Evolutionary conservation across 2,888 invertebrate genomes (phyloP), one percentile per base, ranked within the genome.

Genomic region (Phymatocera aterrima): DNA sequence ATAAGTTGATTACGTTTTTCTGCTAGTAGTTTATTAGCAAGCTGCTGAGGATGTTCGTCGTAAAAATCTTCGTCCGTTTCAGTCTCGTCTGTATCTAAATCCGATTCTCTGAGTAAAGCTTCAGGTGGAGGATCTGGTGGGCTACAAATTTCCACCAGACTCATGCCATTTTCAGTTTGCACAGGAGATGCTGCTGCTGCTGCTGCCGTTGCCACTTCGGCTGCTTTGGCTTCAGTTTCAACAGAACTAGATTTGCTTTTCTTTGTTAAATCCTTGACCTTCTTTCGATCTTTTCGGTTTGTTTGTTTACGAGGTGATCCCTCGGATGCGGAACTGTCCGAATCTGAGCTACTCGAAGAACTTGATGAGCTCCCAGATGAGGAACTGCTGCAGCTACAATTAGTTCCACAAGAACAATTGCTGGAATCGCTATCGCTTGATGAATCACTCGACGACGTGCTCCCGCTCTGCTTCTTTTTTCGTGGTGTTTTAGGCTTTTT

Each of bases 21-120:
- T 12, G 94, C 94, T 68, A 96, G 89, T 77, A 96, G 84, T 87
- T 96, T 95, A 82, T 93, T 95, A 1, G 95, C 96, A 80, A 95
- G 89, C 85, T 93, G 93, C 84, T 96, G 96, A 0, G 97, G 97
- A 89, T 96, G 94, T 85, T 96, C 94, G 87, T 97, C 97, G 88
- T 97, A 97, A 90, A 97, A 97, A 84, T 97, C 97, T 91, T 97
- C 97, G 89, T 97, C 97, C 0, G 96, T 96, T 82, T 96, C 96
- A 70, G 96, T 95, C 89, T 97, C 95, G 18, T 95, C 94, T 0
- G 97, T 97, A 84, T 97, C 96, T 74, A 97, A 92, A 90, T 97
- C 97, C 0, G 96, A 95, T 91, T 97, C 97, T 46, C 94, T 92
- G 80, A 96, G 94, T 0, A 94, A 91, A 0, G 93, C 92, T 83